Conservation (phyloP, 2,797 vertebrate genomes). For the Sylvia borin region DNA sequence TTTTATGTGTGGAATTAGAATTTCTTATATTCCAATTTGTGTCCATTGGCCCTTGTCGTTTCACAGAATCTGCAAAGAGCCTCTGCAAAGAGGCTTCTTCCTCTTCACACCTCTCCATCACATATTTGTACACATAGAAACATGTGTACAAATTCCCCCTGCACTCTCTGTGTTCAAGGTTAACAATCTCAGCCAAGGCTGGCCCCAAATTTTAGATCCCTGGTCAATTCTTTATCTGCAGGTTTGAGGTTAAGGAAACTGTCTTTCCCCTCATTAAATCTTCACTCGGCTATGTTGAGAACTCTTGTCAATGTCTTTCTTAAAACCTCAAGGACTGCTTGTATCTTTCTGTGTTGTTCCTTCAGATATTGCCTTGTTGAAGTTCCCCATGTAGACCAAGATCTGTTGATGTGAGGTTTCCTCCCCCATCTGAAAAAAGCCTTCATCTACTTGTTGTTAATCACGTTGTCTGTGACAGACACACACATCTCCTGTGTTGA, state of each 20-base stretch:
- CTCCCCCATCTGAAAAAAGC: neutral
- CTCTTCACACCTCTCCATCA: neutral
- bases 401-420: neutral
- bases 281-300: neutral
- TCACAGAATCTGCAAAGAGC: neutral
- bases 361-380: neutral
- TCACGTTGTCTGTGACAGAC: neutral
- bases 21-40: neutral
- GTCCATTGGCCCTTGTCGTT: neutral
- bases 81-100: neutral
- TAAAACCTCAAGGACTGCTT: neutral
- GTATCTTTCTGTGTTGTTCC: neutral
- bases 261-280: neutral
- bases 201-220: rapidly evolving
- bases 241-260: neutral
- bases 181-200: neutral
- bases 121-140: neutral
- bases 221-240: neutral
- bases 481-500: neutral
- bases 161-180: neutral
- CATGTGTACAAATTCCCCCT: neutral
- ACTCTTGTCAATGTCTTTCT: neutral
- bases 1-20: neutral
- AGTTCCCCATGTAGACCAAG: rapidly evolving
- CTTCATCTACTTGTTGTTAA: neutral